Evolutionary conservation across 1,140 invertebrate species (phyloP), one percentile per base, ranked within the genome.

Genomic region (Trichogramma pretiosum): DNA sequence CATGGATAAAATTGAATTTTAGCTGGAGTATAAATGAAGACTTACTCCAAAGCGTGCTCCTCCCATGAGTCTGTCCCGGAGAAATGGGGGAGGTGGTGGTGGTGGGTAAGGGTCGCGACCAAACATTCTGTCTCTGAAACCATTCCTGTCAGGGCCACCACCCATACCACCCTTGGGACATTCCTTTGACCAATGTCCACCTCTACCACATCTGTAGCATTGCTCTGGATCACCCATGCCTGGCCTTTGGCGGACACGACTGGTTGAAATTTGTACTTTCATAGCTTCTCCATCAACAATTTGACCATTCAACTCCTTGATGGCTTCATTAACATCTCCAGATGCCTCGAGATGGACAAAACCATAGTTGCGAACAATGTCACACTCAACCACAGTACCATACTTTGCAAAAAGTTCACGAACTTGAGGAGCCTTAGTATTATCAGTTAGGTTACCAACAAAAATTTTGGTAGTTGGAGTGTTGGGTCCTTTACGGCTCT

Each of bases 141-240:
- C 81, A 63, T 84, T 84, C 61, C 83, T 82, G 42, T 71, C 70
- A 4, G 67, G 69, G 60, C 82, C 83, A 59, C 82, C 79, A 52
- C 81, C 83, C 68, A 82, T 77, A 50, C 80, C 78, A 21, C 68
- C 67, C 61, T 81, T 80, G 48, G 88, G 88, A 73, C 89, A 92
- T 70, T 93, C 88, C 78, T 91, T 92, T 56, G 88, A 93, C 91
- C 90, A 94, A 74, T 94, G 90, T 53, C 91, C 91, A 60, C 87
- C 87, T 66, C 87, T 80, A 46, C 90, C 90, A 78, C 91, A 94
- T 69, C 89, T 81, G 74, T 92, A 94, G 74, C 90, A 94, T 65
- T 90, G 88, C 65, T 91, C 89, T 63, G 89, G 88, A 71, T 92
- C 89, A 57, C 90, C 90, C 90, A 95, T 94, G 54, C 91, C 91